Evolutionary conservation across 2,113 vertebrate genomes (phyloP).

Genomic region (Tragelaphus strepsiceros): DNA sequence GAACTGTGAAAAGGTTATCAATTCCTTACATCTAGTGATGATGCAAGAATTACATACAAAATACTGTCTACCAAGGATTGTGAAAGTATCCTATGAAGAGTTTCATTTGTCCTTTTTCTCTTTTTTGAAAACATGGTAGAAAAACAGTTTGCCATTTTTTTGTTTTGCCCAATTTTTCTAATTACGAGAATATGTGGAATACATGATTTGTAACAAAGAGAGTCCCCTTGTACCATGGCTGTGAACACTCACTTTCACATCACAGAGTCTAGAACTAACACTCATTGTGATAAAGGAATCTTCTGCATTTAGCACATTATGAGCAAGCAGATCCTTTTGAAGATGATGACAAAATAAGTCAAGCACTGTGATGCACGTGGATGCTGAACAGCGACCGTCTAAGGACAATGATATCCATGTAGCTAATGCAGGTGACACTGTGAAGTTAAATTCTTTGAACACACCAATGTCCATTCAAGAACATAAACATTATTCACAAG

Average conservation of each 20-base stretch:
- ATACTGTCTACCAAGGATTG: not conserved
- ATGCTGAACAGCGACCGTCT: not conserved
- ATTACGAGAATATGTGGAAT: not conserved
- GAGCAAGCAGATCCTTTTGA: not conserved
- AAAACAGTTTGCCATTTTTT: not conserved
- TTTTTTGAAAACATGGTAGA: not conserved
- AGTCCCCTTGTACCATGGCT: not conserved
- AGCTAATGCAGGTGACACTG: not conserved
- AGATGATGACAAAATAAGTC: not conserved
- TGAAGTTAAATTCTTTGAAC: not conserved
- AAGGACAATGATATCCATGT: not conserved
- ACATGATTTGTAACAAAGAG: not conserved
- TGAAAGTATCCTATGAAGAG: not conserved
- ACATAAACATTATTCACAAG: not conserved
- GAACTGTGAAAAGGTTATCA: not conserved
- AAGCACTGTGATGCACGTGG: not conserved
- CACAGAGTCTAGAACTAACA: not conserved
- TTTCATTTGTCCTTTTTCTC: not conserved
- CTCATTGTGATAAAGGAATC: not conserved
- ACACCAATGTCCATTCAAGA: not conserved
- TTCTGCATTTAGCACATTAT: not conserved
- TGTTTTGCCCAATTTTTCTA: not conserved
- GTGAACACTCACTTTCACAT: not conserved
- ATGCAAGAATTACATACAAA: not conserved
- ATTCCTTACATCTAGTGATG: not conserved